Evolutionary conservation across 2,797 vertebrate genomes (phyloP).

Genomic region (Cottoperca gobio): DNA sequence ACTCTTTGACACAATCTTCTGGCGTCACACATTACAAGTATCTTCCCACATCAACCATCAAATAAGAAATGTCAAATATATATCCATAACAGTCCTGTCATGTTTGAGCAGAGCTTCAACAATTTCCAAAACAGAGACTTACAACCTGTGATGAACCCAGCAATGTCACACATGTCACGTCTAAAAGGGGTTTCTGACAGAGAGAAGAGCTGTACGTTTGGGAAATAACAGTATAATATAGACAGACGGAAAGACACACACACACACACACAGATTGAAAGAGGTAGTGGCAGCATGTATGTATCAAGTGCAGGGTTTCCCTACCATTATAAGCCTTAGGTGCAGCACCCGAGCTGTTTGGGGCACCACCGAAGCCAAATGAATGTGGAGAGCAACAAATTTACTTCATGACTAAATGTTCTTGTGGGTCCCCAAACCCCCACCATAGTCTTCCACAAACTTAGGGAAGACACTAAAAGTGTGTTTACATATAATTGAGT

Average conservation of each 20-base stretch:
- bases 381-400: too few relatives aligned
- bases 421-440: too few relatives aligned
- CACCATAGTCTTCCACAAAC: too few relatives aligned
- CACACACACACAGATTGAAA: background rate
- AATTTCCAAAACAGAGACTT: background rate
- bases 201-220: background rate
- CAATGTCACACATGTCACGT: background rate
- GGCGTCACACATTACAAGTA: background rate
- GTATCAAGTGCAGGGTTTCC: too few relatives aligned
- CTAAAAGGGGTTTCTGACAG: background rate
- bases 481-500: background rate
- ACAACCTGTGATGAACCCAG: background rate
- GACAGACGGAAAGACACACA: too few relatives aligned
- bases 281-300: background rate
- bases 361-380: too few relatives aligned
- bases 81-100: background rate
- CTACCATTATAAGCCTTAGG: too few relatives aligned
- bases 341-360: too few relatives aligned
- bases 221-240: background rate
- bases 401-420: too few relatives aligned
- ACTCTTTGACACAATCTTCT: background rate
- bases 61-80: conserved; percentile 2
- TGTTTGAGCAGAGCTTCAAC: background rate
- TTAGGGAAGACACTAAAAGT: background rate
- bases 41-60: background rate